Evolutionary conservation across 1,140 invertebrate species (phyloP), one percentile per base, ranked within the genome.

Genomic region (Apis florea): DNA sequence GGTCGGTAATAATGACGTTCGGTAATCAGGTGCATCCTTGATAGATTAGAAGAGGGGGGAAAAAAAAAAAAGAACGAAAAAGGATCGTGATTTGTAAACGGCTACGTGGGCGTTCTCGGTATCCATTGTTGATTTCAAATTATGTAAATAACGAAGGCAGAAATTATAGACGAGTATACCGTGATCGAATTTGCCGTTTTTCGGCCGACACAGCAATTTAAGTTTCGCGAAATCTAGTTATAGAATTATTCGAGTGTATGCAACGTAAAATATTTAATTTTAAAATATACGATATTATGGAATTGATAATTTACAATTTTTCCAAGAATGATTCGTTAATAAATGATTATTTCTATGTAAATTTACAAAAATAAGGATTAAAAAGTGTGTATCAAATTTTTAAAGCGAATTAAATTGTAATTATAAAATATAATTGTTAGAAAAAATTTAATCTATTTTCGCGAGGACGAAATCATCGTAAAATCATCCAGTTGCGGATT

Each of bases 1-100:
- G 26, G 64, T 49, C 68, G 56, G 85, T 92, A 92, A 92, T 92
- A 90, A 93, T 86, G 85, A 88, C 85, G 87, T 90, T 89, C 84
- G 72, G 85, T 90, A 92, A 92, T 93, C 91, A 90, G 88, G 88
- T 87, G 83, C 79, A 88, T 89, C 85, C 80, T 40, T 56, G 86
- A 88, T 84, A 82, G 81, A 61, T 67, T 68, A 58, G 71, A 85
- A 82, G 83, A 76, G 24, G 73, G 61, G 53, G 53, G 61, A 66
- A 74, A 56, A 56, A 54, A 64, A 47, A 71, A 74, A 51, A 51
- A 54, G 63, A 47, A 71, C 19, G 51, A 64, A 80, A 82, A 72
- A 69, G 40, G 71, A 78, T 69, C 54, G 61, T 59, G 76, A 88
- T 76, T 88, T 79, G 83, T 80, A 85, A 78, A 81, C 76, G 83